A percentile compares a stretch with the other conserved stretches of the same genome.
phyloP scores from a whole-genome alignment of 2,797 vertebrate genomes.

The Echeneis naucrates region DNA sequence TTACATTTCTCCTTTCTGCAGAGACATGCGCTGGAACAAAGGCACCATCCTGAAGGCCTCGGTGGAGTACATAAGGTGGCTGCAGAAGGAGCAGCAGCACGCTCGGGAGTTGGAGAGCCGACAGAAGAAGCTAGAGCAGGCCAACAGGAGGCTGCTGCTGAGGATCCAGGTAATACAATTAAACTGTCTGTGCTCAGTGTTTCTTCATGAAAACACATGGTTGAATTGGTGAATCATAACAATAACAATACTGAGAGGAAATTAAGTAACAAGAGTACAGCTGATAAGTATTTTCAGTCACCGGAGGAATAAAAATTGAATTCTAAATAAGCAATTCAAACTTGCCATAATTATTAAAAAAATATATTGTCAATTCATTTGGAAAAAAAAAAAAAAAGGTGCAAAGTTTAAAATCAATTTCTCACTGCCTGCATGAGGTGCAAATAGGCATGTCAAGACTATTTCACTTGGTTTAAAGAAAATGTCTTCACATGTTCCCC shows the following conservation, averaged over 20 bases:
- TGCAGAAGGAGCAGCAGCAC: constrained; percentile 99
- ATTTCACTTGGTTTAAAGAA: background rate
- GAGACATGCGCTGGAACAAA: constrained; percentile 99
- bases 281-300: too few relatives aligned
- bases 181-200: background rate
- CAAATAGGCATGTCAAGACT: background rate
- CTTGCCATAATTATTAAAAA: too few relatives aligned
- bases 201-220: background rate
- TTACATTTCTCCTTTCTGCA: constrained; percentile 80
- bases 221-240: background rate
- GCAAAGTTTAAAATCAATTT: too few relatives aligned
- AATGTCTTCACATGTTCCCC: background rate
- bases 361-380: too few relatives aligned
- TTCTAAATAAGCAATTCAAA: too few relatives aligned
- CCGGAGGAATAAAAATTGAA: too few relatives aligned
- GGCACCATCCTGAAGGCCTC: constrained; percentile 99
- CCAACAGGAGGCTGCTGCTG: constrained; percentile 93
- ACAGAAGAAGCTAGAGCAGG: constrained; percentile 98
- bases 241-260: background rate
- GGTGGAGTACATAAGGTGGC: constrained; percentile 99
- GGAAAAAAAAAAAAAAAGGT: too few relatives aligned
- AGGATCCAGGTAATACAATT: constrained; percentile 93
- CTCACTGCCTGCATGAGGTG: background rate
- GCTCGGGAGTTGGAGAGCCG: constrained; percentile 93
- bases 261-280: background rate